Base-by-base conservation (phyloP, 2,888 invertebrate species). In the Lepidocyrtoides sp. region DNA sequence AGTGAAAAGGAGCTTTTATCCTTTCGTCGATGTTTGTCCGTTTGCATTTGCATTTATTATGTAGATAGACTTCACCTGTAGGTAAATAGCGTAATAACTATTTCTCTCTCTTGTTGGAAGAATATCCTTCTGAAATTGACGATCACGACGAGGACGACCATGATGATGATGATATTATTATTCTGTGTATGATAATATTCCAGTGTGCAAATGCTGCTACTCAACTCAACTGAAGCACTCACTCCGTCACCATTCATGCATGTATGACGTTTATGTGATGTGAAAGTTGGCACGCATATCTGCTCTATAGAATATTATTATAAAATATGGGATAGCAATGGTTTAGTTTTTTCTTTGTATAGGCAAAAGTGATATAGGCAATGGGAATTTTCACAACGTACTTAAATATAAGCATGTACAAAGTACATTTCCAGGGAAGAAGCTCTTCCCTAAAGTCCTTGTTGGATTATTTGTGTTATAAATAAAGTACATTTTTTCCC, bases 301-400 rank as follows among this genome's bases (percentile, higher is more conserved):
- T 75, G 75, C 26, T 26, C 5, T 81, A 81, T 77, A 26, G 81
- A 66, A 82, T 57, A 89, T 89, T 81, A 82, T 89, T 87, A 36
- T 81, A 79, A 89, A 69, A 72, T 87, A 81, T 72, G 88, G 69
- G 69, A 82, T 89, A 72, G 41, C 17, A 57, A 85, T 75, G 75
- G 72, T 57, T 72, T 82, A 57, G 17, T 89, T 89, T 48, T 44
- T n/a, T n/a, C n/a, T n/a, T n/a, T n/a, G 44, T 20, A 72, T 44
- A 8, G 32, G 77, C 23, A 44, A 69, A 36, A n/a, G n/a, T 69
- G 66, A 36, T 69, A 36, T 4, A 36, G 36, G 23, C 29, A 36
- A 23, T 69, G 36, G 32, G 36, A 69, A 69, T 69, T 17, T 69
- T 69, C 32, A 36, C 32, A 17, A 69, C 60, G 2, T 14, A 29